phyloP scores from a whole-genome alignment of 2,113 vertebrate genomes.

The Forbesichthys agassizii region DNA sequence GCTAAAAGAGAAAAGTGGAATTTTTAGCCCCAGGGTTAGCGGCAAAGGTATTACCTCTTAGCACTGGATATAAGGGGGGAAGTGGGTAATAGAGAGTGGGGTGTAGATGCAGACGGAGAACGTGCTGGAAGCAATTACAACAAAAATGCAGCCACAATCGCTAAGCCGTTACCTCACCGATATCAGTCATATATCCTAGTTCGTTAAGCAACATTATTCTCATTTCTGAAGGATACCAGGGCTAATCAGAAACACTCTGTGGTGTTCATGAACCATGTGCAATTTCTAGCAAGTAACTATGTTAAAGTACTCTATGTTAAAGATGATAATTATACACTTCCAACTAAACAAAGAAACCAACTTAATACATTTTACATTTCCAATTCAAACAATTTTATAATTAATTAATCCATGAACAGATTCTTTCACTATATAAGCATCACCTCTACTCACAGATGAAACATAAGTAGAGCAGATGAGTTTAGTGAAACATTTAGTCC shows the following conservation, averaged over 20 bases:
- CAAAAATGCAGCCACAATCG: conserved; percentile 39
- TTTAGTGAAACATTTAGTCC: not conserved
- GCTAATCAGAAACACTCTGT: conserved; percentile 40
- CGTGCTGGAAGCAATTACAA: conserved; percentile 69
- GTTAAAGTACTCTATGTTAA: not conserved
- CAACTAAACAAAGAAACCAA: not conserved
- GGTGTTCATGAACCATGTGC: conserved; percentile 36
- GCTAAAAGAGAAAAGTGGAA: conserved; percentile 15
- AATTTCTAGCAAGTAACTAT: conserved; percentile 6
- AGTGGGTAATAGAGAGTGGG: conserved; percentile 12
- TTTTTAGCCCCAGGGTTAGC: conserved; percentile 49
- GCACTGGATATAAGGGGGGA: not conserved
- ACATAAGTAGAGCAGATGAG: not conserved
- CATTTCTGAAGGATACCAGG: conserved; percentile 28
- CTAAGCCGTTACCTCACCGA: conserved; percentile 54
- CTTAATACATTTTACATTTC: not conserved
- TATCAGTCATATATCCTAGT: conserved; percentile 42
- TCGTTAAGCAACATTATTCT: conserved; percentile 22
- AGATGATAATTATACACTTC: not conserved
- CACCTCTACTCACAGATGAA: too few species aligned
- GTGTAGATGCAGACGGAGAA: conserved; percentile 35
- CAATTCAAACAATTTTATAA: too few species aligned
- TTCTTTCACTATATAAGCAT: too few species aligned
- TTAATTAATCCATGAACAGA: too few species aligned
- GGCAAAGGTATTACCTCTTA: conserved; percentile 30